phyloP scores from a whole-genome alignment of 92 coral and sea anemone genomes.

The Scolanthus callimorphus region DNA sequence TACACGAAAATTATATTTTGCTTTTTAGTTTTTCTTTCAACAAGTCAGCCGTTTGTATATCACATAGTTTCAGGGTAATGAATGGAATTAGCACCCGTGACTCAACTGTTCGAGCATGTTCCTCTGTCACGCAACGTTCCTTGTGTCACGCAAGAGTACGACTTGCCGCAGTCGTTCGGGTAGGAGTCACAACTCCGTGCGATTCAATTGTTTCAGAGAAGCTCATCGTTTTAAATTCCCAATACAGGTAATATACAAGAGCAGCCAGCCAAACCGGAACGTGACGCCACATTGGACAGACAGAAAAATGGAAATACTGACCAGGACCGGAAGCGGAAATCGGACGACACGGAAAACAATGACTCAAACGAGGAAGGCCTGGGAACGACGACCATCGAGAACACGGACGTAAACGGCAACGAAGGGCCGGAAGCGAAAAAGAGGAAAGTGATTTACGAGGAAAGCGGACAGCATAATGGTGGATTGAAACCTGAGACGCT shows the following conservation, averaged over 20 bases:
- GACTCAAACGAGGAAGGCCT: constrained; percentile 41
- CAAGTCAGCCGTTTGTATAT: too few relatives aligned
- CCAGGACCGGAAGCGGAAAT: constrained; percentile 69
- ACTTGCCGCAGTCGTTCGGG: too few relatives aligned
- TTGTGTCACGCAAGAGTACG: too few relatives aligned
- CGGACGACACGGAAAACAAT: constrained; percentile 37
- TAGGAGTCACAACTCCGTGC: too few relatives aligned
- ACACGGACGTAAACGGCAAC: constrained; percentile 84
- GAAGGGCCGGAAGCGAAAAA: constrained; percentile 84
- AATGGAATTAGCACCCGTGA: too few relatives aligned
- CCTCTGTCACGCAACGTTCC: too few relatives aligned
- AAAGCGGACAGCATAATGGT: constrained; percentile 60
- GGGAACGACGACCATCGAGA: constrained; percentile 46
- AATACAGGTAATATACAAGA: constrained; percentile 18
- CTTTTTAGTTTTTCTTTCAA: too few relatives aligned
- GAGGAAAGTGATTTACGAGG: constrained; percentile 59
- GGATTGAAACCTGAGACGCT: constrained; percentile 18
- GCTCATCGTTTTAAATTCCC: too few relatives aligned
- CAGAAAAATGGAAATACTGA: constrained; percentile 28
- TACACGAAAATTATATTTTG: too few relatives aligned
- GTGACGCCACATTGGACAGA: constrained; percentile 25
- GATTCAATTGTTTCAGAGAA: too few relatives aligned
- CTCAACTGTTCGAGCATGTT: too few relatives aligned
- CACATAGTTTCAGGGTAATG: too few relatives aligned
- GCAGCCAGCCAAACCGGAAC: constrained; percentile 36